These are phyloP conservation scores for Cynopterus sphinx DNA, from an alignment of 2,797 vertebrate species.

Conservation along the genomic window DNA sequence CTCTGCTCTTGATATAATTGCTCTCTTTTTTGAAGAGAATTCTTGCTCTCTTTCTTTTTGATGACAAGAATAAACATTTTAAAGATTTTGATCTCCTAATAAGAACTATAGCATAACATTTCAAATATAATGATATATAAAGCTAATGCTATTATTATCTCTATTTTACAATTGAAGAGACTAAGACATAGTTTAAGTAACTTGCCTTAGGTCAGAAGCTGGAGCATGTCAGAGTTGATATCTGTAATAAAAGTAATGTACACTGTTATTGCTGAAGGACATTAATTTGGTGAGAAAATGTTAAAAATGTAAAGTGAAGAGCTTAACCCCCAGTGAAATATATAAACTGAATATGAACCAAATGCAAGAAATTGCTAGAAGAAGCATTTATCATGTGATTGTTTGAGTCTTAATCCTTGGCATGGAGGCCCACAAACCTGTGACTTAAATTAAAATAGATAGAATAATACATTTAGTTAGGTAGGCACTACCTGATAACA, in stretches of 20 bases:
- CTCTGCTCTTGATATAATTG: background rate
- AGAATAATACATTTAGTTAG: background rate
- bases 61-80: background rate
- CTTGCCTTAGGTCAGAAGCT: background rate
- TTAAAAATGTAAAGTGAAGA: slow-evolving; percentile 19
- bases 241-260: background rate
- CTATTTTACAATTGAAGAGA: background rate
- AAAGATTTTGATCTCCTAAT: background rate
- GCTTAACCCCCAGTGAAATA: background rate
- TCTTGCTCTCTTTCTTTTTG: background rate
- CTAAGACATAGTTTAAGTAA: background rate
- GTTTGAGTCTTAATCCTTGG: background rate
- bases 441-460: slow-evolving; percentile 40
- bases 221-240: background rate
- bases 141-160: background rate
- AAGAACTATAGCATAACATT: background rate
- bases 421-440: background rate
- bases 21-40: background rate
- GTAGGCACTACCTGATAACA: background rate
- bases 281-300: background rate
- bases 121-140: background rate
- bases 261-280: background rate
- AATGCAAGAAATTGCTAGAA: background rate
- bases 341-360: background rate
- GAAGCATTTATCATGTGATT: background rate